Percentiles rank a stretch among this genome's conserved stretches.
These are phyloP conservation scores for Sicus ferrugineus DNA, from an alignment of 2,888 invertebrate genomes.

Conservation along the genomic window DNA sequence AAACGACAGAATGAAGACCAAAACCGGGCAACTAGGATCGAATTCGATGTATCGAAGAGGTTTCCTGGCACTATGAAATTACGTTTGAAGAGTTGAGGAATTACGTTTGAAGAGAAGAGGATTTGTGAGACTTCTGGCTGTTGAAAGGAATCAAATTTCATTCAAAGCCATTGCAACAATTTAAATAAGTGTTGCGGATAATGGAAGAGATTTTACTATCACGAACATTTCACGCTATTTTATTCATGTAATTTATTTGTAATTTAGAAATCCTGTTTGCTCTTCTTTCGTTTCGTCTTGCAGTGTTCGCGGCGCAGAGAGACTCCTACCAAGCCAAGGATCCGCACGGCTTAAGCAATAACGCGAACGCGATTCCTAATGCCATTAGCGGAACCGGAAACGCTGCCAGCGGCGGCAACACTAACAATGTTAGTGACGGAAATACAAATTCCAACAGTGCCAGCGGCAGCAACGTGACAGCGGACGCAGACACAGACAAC, in stretches of 20 bases:
- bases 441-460: conserved; percentile 38
- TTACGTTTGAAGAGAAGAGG: too few species aligned
- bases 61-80: too few species aligned
- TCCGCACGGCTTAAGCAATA: conserved; percentile 49
- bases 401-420: conserved; percentile 43
- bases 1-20: too few species aligned
- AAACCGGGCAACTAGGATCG: too few species aligned
- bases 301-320: conserved; percentile 61
- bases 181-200: too few species aligned
- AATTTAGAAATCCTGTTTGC: neutral
- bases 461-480: conserved; percentile 33
- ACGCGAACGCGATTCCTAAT: conserved; percentile 53
- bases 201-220: too few species aligned
- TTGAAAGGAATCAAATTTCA: too few species aligned
- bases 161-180: too few species aligned
- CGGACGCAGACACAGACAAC: conserved; percentile 15
- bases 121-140: too few species aligned
- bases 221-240: neutral
- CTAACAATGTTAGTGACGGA: conserved; percentile 46
- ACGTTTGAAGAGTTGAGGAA: too few species aligned
- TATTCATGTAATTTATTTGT: neutral
- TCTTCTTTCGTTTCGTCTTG: too few species aligned
- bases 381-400: conserved; percentile 40
- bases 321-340: conserved; percentile 62
- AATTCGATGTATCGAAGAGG: too few species aligned